Conservation (phyloP, 2,888 invertebrate genomes). For the Deilephila elpenor region DNA sequence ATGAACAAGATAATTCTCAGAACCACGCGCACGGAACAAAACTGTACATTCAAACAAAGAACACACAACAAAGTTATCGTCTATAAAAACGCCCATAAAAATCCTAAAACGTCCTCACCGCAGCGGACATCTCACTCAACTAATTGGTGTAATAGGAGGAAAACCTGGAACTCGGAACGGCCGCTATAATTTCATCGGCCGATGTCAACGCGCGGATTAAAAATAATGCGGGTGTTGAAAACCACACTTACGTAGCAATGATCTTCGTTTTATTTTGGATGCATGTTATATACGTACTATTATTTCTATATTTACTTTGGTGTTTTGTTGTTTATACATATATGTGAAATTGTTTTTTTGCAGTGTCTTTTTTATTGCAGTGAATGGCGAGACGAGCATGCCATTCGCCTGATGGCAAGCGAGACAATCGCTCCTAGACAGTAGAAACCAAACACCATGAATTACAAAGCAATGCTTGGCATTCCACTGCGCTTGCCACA, state of each 20-base stretch:
- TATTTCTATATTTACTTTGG: too few species aligned
- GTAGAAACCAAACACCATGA: too few species aligned
- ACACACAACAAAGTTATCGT: conserved; percentile 45
- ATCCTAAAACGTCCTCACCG: conserved; percentile 67
- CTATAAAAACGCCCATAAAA: conserved; percentile 68
- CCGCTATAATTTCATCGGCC: conserved; percentile 74
- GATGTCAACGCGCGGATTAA: conserved; percentile 74
- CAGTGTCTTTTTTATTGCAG: too few species aligned
- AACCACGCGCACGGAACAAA: neutral
- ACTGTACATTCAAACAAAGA: neutral
- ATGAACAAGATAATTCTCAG: neutral
- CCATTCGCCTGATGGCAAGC: too few species aligned
- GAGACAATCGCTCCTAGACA: too few species aligned
- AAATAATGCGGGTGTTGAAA: conserved; percentile 81
- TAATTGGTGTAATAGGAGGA: conserved; percentile 82
- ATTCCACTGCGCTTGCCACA: too few species aligned
- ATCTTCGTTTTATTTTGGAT: conserved; percentile 72
- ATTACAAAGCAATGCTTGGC: too few species aligned
- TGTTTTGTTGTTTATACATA: too few species aligned
- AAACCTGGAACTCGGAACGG: conserved; percentile 74
- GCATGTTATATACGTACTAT: conserved; percentile 39
- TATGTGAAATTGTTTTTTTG: too few species aligned
- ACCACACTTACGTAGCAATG: conserved; percentile 77
- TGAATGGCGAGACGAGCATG: too few species aligned
- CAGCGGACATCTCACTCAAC: conserved; percentile 83